Evolutionary conservation across 2,888 invertebrate genomes (phyloP), one percentile per base, ranked within the genome.

Genomic region (Pimpla rufipes): DNA sequence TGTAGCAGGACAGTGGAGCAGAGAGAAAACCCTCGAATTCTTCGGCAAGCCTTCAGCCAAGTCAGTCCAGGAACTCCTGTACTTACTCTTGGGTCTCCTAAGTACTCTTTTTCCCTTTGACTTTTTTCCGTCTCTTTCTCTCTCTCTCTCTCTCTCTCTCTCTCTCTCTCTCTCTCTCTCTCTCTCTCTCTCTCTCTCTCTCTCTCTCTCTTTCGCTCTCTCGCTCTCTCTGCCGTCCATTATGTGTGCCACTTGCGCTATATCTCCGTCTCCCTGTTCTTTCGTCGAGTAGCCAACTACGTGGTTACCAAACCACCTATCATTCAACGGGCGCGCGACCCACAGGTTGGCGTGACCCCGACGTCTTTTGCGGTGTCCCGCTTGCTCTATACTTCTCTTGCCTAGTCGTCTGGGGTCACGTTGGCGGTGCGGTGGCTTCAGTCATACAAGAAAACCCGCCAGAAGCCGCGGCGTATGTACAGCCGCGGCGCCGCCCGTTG

Each of bases 311-410:
- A 88, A 87, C 85, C 81, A 81, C 83, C 86, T 82, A 89, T 89
- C 86, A 84, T 79, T 62, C 84, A 76, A 77, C 59, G 55, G 5
- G 18, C 29, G 29, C 29, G 29, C 81, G 85, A 87, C 89, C 89
- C 87, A 90, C 90, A 90, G 90, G 90, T 90, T 89, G 90, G 88
- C 90, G 88, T 89, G 89, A 89, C 88, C 42, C 87, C 86, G 70
- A 70, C 86, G 84, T 87, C 88, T 87, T 88, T 84, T 82, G 70
- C 55, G 50, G 62, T 52, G 21, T 35, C 23, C 52, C 52, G 29
- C 42, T 35, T n/a, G 40, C 62, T 62, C 13, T 13, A 13, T 21
- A 50, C 50, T 18, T 52, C 7, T 16, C 64, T 42, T 71, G 18
- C 16, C 62, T 18, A 13, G 21, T 18, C 40, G 52, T 70, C 62